phyloP scores from a whole-genome alignment of 2,888 invertebrate genomes.

The Eupithecia subumbrata region DNA sequence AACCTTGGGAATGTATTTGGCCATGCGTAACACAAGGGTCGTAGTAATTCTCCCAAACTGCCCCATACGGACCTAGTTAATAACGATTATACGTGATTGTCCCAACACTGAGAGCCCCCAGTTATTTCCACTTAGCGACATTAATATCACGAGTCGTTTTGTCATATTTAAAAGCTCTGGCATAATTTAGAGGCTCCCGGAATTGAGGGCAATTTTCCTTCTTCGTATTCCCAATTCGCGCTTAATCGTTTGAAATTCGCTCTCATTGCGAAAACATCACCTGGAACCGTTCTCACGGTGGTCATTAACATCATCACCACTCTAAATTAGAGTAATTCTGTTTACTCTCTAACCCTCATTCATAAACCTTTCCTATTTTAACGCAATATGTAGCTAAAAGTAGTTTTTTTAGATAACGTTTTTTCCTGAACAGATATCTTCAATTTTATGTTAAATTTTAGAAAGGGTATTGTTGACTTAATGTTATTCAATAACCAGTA shows the following conservation, averaged over 20 bases:
- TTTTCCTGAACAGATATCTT: too few relatives aligned
- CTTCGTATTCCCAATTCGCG: constrained; percentile 56
- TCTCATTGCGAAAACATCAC: constrained; percentile 57
- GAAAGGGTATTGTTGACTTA: too few relatives aligned
- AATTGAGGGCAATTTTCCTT: constrained; percentile 44
- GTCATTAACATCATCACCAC: neutral
- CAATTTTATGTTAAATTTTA: too few relatives aligned
- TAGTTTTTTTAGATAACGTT: neutral
- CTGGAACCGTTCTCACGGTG: constrained; percentile 55
- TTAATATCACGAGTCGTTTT: constrained; percentile 28
- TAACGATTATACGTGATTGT: constrained; percentile 33
- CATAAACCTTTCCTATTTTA: neutral
- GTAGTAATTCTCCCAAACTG: constrained; percentile 26
- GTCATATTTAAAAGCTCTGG: constrained; percentile 32
- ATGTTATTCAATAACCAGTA: too few relatives aligned
- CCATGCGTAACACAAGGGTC: constrained; percentile 17
- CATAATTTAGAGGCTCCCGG: constrained; percentile 39
- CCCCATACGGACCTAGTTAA: constrained; percentile 27
- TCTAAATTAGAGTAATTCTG: neutral
- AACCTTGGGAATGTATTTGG: neutral
- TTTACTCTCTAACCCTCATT: neutral
- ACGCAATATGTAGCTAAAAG: neutral
- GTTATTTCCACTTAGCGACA: constrained; percentile 27
- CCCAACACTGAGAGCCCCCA: constrained; percentile 26
- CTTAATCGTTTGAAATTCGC: constrained; percentile 48